Evolutionary conservation across 2,113 vertebrate genomes (phyloP).

Genomic region (Zosterops hypoxanthus): DNA sequence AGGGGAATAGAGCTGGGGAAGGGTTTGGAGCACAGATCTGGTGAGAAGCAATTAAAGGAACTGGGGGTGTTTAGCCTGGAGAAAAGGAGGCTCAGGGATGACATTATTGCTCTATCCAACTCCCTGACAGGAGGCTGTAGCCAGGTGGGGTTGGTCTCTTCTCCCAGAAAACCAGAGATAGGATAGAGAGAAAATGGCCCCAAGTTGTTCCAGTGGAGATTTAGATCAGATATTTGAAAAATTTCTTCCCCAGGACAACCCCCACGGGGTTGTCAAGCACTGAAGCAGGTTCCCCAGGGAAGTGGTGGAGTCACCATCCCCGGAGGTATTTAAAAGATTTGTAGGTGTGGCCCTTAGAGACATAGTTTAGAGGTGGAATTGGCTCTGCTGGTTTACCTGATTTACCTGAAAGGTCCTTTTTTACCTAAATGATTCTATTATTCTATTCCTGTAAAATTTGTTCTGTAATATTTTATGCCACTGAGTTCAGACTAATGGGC

Average conservation of each 20-base stretch:
- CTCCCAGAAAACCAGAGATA: background rate
- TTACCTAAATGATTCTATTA: background rate
- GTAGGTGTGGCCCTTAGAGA: background rate
- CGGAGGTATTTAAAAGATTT: background rate
- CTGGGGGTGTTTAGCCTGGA: background rate
- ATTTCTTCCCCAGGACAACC: background rate
- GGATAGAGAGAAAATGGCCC: background rate
- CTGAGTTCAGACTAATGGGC: background rate
- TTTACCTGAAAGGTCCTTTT: background rate
- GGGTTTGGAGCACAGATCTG: background rate
- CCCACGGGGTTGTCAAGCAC: background rate
- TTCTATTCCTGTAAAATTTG: background rate
- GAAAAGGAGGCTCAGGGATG: background rate
- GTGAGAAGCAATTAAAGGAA: background rate
- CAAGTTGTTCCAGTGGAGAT: background rate
- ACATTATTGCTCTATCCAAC: accelerated
- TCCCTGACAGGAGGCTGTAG: background rate
- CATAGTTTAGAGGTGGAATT: background rate
- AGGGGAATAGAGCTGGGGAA: background rate
- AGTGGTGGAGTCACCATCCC: background rate
- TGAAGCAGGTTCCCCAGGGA: background rate
- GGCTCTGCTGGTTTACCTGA: too few species aligned
- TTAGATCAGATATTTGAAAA: background rate
- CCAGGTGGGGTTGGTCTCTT: background rate
- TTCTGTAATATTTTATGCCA: background rate